These are phyloP conservation scores for Parthenolecanium corni DNA, from an alignment of 2,888 invertebrate genomes.

Conservation along the genomic window DNA sequence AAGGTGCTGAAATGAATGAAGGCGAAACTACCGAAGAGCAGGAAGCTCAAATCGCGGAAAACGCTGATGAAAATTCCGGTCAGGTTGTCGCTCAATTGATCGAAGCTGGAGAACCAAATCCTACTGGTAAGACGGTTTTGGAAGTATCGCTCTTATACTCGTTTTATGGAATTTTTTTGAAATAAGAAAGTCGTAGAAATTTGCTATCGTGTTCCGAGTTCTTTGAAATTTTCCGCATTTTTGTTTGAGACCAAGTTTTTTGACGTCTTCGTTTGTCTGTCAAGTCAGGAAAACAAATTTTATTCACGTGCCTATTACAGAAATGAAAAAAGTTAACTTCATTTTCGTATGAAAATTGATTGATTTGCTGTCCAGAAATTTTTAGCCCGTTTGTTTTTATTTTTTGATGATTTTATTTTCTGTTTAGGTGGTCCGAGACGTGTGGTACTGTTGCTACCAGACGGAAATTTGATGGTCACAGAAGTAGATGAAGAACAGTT, in stretches of 20 bases:
- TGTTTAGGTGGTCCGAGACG: slow-evolving; percentile 59
- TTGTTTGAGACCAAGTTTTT: slow-evolving; percentile 8
- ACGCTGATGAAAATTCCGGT: slow-evolving; percentile 39
- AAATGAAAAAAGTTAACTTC: too few relatives aligned
- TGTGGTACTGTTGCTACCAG: slow-evolving; percentile 70
- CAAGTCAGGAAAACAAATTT: too few relatives aligned
- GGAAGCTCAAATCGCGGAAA: slow-evolving; percentile 29
- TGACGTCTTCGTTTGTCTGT: too few relatives aligned
- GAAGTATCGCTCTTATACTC: neutral
- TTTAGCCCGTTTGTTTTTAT: neutral
- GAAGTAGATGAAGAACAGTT: slow-evolving; percentile 78
- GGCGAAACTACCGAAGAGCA: slow-evolving; percentile 19
- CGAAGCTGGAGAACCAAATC: slow-evolving; percentile 70
- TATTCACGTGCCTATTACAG: too few relatives aligned
- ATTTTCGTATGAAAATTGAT: neutral
- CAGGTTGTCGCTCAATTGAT: slow-evolving; percentile 78
- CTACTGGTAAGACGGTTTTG: slow-evolving; percentile 46
- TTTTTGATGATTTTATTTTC: too few relatives aligned
- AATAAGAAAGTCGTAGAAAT: too few relatives aligned
- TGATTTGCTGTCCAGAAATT: neutral
- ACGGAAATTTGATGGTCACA: slow-evolving; percentile 76
- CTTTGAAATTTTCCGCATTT: neutral
- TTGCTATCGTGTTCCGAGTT: too few relatives aligned
- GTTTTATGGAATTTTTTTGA: too few relatives aligned
- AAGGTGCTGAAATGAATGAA: slow-evolving; percentile 18